These are phyloP conservation scores for Drosophila hydei DNA, from an alignment of 1,140 invertebrate genomes.

Conservation along the genomic window DNA sequence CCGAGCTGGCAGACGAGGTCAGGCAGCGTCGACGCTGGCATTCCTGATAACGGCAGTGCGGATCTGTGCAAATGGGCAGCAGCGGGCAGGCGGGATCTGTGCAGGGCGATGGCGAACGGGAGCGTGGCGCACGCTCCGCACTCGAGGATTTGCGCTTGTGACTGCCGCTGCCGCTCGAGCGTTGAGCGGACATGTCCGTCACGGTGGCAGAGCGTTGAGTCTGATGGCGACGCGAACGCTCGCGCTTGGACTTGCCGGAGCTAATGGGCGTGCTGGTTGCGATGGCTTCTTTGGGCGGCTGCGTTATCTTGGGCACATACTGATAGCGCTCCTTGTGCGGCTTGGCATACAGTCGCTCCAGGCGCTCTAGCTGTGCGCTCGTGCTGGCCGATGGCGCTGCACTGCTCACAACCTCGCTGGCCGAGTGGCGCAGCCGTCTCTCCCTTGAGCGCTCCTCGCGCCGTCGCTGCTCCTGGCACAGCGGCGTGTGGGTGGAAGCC, in stretches of 20 bases:
- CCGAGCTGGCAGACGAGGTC: slow-evolving; percentile 71
- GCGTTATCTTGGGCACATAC: slow-evolving; percentile 73
- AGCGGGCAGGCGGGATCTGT: slow-evolving; percentile 81
- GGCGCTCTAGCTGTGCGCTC: slow-evolving; percentile 39
- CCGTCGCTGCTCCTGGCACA: slow-evolving; percentile 53
- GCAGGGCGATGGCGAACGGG: slow-evolving; percentile 77
- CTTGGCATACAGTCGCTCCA: slow-evolving; percentile 77
- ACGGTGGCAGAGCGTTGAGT: slow-evolving; percentile 83
- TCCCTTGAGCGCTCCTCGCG: slow-evolving; percentile 61
- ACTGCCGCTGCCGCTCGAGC: slow-evolving; percentile 38
- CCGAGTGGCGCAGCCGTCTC: slow-evolving; percentile 68
- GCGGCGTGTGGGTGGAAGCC: slow-evolving; percentile 52
- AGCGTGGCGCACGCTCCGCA: slow-evolving; percentile 77
- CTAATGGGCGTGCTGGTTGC: background rate
- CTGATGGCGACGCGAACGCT: slow-evolving; percentile 80
- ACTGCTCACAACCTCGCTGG: slow-evolving; percentile 73
- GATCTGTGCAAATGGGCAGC: slow-evolving; percentile 83
- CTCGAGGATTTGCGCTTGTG: slow-evolving; percentile 81
- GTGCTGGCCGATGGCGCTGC: slow-evolving; percentile 21
- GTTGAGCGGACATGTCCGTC: slow-evolving; percentile 77
- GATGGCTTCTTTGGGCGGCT: slow-evolving; percentile 22
- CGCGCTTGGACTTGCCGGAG: slow-evolving; percentile 62
- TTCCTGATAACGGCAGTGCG: slow-evolving; percentile 78
- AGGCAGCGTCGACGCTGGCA: slow-evolving; percentile 64
- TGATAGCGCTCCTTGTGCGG: slow-evolving; percentile 83